A percentile compares a stretch with the other conserved stretches of the same genome.
Conservation (phyloP, 2,113 vertebrate genomes). For the Vidua macroura region DNA sequence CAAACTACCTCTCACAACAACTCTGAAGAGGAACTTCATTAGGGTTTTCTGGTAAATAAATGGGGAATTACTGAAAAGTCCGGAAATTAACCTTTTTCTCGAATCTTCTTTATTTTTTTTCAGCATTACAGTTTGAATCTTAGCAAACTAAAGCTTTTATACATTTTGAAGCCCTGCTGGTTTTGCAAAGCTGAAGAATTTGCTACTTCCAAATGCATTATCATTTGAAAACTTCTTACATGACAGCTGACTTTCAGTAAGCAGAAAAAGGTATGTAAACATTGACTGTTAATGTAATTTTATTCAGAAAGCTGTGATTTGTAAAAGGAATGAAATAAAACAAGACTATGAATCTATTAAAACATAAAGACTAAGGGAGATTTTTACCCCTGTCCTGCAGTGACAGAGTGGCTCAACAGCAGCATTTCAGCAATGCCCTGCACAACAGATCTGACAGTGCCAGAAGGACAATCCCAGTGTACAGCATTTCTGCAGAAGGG, state of each 20-base stretch:
- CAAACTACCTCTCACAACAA: not conserved
- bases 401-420: fast-evolving
- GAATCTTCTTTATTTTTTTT: not conserved
- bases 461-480: not conserved
- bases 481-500: not conserved
- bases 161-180: not conserved
- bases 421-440: not conserved
- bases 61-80: not conserved
- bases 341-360: not conserved
- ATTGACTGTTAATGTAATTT: not conserved
- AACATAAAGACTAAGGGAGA: not conserved
- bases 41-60: slow-evolving; percentile 1
- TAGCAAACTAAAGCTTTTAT: not conserved
- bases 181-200: not conserved
- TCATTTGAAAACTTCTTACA: not conserved
- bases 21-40: not conserved
- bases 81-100: not conserved
- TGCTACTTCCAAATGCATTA: not conserved
- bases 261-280: not conserved
- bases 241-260: not conserved
- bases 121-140: not conserved
- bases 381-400: not conserved
- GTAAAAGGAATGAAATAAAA: not conserved
- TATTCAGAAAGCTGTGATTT: not conserved
- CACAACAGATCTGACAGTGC: not conserved